phyloP scores from a whole-genome alignment of 2,797 vertebrate species.

The Miichthys miiuy region DNA sequence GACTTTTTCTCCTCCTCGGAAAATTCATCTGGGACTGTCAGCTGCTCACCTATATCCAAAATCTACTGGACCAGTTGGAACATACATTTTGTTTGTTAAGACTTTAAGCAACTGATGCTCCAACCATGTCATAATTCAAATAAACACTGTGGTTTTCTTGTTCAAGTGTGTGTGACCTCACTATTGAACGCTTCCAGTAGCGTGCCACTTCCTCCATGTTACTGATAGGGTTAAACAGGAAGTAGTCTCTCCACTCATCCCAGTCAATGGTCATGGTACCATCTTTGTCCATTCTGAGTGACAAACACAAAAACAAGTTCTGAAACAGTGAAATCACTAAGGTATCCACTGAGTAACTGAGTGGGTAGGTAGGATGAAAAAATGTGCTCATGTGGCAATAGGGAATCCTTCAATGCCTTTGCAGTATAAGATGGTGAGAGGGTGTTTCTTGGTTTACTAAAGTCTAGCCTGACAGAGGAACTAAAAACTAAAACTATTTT shows the following conservation, averaged over 20 bases:
- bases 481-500: not conserved
- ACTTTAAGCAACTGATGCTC: not conserved
- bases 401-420: not conserved
- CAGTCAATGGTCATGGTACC: slow-evolving; percentile 93
- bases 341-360: not conserved
- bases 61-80: slow-evolving; percentile 84
- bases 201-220: slow-evolving; percentile 91
- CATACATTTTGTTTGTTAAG: not conserved
- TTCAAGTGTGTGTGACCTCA: slow-evolving; percentile 68
- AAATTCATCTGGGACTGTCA: slow-evolving; percentile 96
- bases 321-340: not conserved
- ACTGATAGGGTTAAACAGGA: slow-evolving; percentile 90
- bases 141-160: not conserved
- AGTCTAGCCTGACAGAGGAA: not conserved
- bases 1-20: slow-evolving; percentile 93
- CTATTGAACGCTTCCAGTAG: slow-evolving; percentile 92
- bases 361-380: not conserved
- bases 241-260: slow-evolving; percentile 94
- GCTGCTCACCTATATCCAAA: slow-evolving; percentile 95
- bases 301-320: slow-evolving; percentile 34
- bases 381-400: not conserved
- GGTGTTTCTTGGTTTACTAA: not conserved
- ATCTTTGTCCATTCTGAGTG: slow-evolving; percentile 90
- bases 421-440: not conserved
- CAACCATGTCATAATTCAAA: not conserved